A percentile compares a stretch with the other conserved stretches of the same genome.
phyloP scores from a whole-genome alignment of 2,113 vertebrate genomes.

The Hippoglossus stenolepis region DNA sequence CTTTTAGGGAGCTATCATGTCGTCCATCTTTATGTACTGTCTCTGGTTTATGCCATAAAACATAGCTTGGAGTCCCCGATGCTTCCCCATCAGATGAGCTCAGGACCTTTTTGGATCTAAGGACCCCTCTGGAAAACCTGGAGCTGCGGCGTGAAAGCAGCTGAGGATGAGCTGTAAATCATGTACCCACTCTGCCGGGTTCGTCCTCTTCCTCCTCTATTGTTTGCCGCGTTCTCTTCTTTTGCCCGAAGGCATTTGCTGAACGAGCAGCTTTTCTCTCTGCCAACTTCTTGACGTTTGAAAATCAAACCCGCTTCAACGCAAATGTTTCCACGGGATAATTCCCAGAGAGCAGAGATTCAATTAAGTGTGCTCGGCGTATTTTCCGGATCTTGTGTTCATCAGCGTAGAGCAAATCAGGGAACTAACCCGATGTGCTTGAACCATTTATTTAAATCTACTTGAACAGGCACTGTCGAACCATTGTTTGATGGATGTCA shows the following conservation, averaged over 20 bases:
- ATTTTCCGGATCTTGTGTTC: conserved; percentile 56
- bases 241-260: conserved; percentile 41
- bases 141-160: neutral
- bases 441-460: conserved; percentile 42
- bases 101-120: neutral
- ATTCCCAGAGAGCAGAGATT: conserved; percentile 58
- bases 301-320: conserved; percentile 42
- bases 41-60: neutral
- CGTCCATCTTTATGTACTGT: neutral
- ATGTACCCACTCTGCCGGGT: conserved; percentile 6
- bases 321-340: conserved; percentile 62
- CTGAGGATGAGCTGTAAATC: conserved; percentile 13
- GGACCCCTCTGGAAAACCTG: neutral
- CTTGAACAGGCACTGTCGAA: conserved; percentile 2
- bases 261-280: conserved; percentile 51
- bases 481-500: conserved; percentile 4
- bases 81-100: neutral
- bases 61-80: neutral
- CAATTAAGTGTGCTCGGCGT: conserved; percentile 61
- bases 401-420: conserved; percentile 39
- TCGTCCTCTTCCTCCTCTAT: conserved; percentile 14
- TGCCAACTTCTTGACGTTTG: conserved; percentile 50
- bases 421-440: conserved; percentile 27
- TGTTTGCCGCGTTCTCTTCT: conserved; percentile 28
- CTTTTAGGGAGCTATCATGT: neutral